These are phyloP conservation scores for Oasisia sp. DNA, from an alignment of 2,888 invertebrate species.

Conservation along the genomic window DNA sequence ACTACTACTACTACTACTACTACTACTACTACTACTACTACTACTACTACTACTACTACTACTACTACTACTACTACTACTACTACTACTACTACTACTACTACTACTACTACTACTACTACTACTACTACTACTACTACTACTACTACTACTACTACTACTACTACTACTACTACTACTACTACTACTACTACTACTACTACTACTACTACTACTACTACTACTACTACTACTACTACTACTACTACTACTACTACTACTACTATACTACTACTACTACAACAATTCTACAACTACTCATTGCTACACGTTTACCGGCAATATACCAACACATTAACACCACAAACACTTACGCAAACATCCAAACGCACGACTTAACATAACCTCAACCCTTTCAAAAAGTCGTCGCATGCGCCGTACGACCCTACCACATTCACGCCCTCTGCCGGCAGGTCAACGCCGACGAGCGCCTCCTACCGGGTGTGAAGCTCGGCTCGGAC, in stretches of 20 bases:
- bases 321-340: not conserved
- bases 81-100: slow-evolving; percentile 23
- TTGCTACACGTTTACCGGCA: slow-evolving; percentile 26
- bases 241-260: slow-evolving; percentile 18
- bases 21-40: not conserved
- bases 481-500: slow-evolving; percentile 75
- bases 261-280: slow-evolving; percentile 30
- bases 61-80: slow-evolving; percentile 56
- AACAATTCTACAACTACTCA: slow-evolving; percentile 20
- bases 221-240: slow-evolving; percentile 30
- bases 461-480: slow-evolving; percentile 71
- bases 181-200: slow-evolving; percentile 35
- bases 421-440: not conserved
- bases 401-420: not conserved
- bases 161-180: slow-evolving; percentile 36
- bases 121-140: slow-evolving; percentile 24
- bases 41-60: slow-evolving; percentile 33
- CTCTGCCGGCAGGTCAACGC: slow-evolving; percentile 69
- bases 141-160: slow-evolving; percentile 35
- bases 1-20: not conserved
- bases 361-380: not conserved
- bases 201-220: slow-evolving; percentile 31
- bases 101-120: not conserved
- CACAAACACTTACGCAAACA: slow-evolving; percentile 14
- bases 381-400: not conserved